Base-by-base conservation (phyloP, 1,140 invertebrate genomes). In the Telenomus remus region DNA sequence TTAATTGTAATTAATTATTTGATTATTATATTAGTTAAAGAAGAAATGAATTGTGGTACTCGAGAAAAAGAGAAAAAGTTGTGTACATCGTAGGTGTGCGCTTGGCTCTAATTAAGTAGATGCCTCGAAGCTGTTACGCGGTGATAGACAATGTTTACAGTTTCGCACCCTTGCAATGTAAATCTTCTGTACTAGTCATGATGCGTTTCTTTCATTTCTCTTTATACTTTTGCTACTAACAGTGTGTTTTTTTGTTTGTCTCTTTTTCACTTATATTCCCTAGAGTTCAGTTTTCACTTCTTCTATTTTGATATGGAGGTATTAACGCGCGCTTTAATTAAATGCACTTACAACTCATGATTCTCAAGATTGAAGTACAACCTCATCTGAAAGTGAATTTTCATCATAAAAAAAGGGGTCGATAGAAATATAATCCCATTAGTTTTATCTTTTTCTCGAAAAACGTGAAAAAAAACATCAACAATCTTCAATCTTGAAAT, bases 41-140 rank as follows among this genome's bases (percentile, higher is more conserved):
- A 44, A 68, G 56, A 76, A 61, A 60, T 47, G 64, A 77, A 70
- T 71, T 55, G 68, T 61, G 64, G 70, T 61, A 69, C 70, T 76
- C 72, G 68, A 72, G 54, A 61, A 69, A 44, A 72, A 77, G 66
- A 71, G 48, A 65, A 61, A 69, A 77, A 64, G 60, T 64, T 75
- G 61, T 72, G 47, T 71, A 39, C 71, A 42, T 63, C 61, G 73
- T 76, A 74, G 78, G 70, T 70, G 56, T 27, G 56, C 74, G 72
- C 63, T 73, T 72, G 71, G 75, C 76, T 80, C 79, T 80, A 80
- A 80, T 80, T 80, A 80, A 80, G 79, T 80, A 80, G 78, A 80
- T 78, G 76, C 79, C 79, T 80, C 69, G 68, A 60, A 80, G 75
- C 79, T 73, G 57, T 71, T 69, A 73, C 71, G 63, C 71, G 68